These are phyloP conservation scores for Macquaria australasica DNA, from an alignment of 2,113 vertebrate genomes.

Conservation along the genomic window DNA sequence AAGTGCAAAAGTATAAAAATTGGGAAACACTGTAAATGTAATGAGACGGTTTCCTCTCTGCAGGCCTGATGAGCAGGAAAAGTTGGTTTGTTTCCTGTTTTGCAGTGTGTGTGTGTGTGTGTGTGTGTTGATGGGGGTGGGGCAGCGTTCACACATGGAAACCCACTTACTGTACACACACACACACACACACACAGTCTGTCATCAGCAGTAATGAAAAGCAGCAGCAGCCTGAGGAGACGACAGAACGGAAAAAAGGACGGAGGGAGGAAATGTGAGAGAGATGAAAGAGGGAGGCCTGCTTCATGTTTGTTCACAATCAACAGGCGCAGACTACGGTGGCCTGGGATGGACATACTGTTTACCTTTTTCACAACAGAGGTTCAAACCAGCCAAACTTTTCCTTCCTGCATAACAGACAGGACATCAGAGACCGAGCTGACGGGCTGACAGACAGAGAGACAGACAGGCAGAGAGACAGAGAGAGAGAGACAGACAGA, in stretches of 20 bases:
- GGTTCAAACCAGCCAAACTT: neutral
- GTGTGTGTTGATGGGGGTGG: neutral
- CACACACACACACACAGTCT: constrained; percentile 9
- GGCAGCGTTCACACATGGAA: neutral
- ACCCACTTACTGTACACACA: constrained; percentile 16
- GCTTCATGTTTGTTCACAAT: neutral
- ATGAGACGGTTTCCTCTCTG: neutral
- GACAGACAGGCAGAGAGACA: too few relatives aligned
- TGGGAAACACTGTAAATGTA: too few relatives aligned
- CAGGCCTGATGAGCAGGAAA: neutral
- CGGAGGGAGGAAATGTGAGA: constrained; percentile 8
- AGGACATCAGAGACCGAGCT: neutral
- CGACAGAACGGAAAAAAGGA: constrained; percentile 42
- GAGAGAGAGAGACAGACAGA: too few relatives aligned
- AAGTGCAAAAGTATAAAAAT: too few relatives aligned
- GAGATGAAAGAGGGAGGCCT: constrained; percentile 19
- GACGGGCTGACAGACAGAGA: neutral
- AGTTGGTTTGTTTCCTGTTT: neutral
- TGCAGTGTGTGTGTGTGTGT: neutral
- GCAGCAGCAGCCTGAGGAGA: constrained; percentile 34
- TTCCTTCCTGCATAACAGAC: constrained; percentile 1
- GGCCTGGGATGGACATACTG: neutral
- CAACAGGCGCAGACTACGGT: neutral
- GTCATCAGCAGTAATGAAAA: constrained; percentile 45
- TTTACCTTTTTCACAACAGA: neutral